Percentiles rank a stretch among this genome's conserved stretches.
Evolutionary conservation across 2,888 invertebrate genomes (phyloP).

Genomic region (Alcis repandata): DNA sequence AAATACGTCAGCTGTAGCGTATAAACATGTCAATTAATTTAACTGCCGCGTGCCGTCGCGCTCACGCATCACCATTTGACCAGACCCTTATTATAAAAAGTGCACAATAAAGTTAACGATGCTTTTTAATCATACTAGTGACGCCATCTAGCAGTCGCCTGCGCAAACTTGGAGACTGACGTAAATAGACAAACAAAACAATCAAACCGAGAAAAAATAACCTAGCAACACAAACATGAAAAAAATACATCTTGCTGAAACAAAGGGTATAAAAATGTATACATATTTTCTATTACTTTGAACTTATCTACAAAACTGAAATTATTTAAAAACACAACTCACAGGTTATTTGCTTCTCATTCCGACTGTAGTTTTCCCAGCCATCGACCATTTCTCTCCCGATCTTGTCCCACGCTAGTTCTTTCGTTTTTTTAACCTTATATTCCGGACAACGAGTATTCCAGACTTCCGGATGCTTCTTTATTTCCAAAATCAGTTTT

Average conservation of each 20-base stretch:
- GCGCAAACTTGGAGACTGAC: neutral
- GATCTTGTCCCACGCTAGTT: constrained; percentile 13
- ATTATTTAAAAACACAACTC: neutral
- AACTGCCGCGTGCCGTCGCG: too few relatives aligned
- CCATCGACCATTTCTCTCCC: constrained; percentile 11
- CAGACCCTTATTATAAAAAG: too few relatives aligned
- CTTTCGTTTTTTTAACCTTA: constrained; percentile 2
- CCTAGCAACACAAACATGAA: neutral
- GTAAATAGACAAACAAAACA: neutral
- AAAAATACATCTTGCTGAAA: neutral
- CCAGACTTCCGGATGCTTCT: constrained; percentile 17
- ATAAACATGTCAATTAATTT: too few relatives aligned
- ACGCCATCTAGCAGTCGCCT: neutral
- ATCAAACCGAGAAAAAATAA: neutral
- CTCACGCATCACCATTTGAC: too few relatives aligned
- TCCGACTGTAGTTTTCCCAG: neutral
- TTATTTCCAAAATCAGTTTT: constrained; percentile 4
- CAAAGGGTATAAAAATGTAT: neutral
- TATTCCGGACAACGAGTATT: constrained; percentile 17
- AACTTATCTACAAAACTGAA: neutral
- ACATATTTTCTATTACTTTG: neutral
- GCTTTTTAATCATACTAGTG: neutral
- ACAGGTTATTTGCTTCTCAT: neutral
- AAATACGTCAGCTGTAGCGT: too few relatives aligned
- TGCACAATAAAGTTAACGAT: too few relatives aligned